Base-by-base conservation (phyloP, 2,113 vertebrate genomes). In the Panthera uncia region DNA sequence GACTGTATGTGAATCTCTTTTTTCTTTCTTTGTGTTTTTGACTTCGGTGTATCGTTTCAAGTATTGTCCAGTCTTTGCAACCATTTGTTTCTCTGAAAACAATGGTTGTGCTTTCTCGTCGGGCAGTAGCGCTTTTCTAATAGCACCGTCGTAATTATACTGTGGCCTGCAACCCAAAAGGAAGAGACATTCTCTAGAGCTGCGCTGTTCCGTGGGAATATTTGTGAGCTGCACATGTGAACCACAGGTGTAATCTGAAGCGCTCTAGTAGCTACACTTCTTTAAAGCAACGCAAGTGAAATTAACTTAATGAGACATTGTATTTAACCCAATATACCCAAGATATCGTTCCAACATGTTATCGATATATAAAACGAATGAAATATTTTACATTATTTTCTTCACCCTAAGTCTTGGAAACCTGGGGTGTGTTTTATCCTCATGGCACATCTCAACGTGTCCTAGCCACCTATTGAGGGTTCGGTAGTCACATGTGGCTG, bases 61-160 rank as follows among this genome's bases (percentile, higher is more conserved):
- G 50, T 52, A 55, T 63, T 96, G 89, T 96, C 69, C 95, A 69
- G 74, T 85, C 95, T 95, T 95, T 94, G 65, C 83, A 92, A 94
- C 76, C 88, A 87, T 95, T 95, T 71, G 52, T 83, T 89, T 97
- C 74, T 95, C 85, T 96, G 55, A 81, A 97, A 96, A 81, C 63
- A 92, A 94, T 89, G 65, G 65, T 79, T 94, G 93, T 92, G 38
- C 55, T 89, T 85, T 97, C 68, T 95, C 91, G 85, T 97, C 73
- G 76, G 76, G 50, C 48, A 86, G n/a, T 61, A 27, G 31, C 91
- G 33, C 79, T 97, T 90, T 96, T 84, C 94, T 91, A 93, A 89
- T 73, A 95, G 55, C 38, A 52, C 84, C 71, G 6, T 41, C 81
- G 23, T 78, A 85, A 95, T 91, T 69, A 73, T 93, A 97, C 61